These are phyloP conservation scores for Ceratothoa steindachneri DNA, from an alignment of 2,888 invertebrate genomes.

Conservation along the genomic window DNA sequence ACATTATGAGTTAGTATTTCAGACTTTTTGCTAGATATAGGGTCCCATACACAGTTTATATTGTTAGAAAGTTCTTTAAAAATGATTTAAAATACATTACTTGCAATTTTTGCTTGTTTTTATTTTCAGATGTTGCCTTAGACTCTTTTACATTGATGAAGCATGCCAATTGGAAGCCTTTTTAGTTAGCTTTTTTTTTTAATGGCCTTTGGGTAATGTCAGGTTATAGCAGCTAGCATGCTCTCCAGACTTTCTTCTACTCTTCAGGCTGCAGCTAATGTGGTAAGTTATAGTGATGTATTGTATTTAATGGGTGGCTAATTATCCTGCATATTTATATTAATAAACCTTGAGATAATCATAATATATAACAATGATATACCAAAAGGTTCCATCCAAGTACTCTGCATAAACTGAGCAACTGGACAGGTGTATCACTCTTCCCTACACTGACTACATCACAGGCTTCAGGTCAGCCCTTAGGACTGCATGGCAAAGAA, in stretches of 20 bases:
- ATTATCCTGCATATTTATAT: neutral
- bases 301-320: neutral
- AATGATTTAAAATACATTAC: too few relatives aligned
- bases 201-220: neutral
- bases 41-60: too few relatives aligned
- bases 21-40: too few relatives aligned
- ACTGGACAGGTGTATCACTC: too few relatives aligned
- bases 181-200: neutral
- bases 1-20: too few relatives aligned
- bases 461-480: too few relatives aligned
- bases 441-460: too few relatives aligned
- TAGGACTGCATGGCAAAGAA: too few relatives aligned
- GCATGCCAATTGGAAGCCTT: neutral
- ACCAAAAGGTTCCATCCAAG: neutral
- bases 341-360: neutral
- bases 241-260: constrained; percentile 17
- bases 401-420: too few relatives aligned
- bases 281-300: constrained; percentile 24
- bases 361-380: neutral
- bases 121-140: neutral
- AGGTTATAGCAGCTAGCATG: constrained; percentile 6
- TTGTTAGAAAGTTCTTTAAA: too few relatives aligned
- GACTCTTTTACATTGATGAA: neutral
- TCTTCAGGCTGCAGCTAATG: constrained; percentile 45
- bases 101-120: neutral